Evolutionary conservation across 2,888 invertebrate species (phyloP), one percentile per base, ranked within the genome.

Genomic region (Prostheceraeus crozeri): DNA sequence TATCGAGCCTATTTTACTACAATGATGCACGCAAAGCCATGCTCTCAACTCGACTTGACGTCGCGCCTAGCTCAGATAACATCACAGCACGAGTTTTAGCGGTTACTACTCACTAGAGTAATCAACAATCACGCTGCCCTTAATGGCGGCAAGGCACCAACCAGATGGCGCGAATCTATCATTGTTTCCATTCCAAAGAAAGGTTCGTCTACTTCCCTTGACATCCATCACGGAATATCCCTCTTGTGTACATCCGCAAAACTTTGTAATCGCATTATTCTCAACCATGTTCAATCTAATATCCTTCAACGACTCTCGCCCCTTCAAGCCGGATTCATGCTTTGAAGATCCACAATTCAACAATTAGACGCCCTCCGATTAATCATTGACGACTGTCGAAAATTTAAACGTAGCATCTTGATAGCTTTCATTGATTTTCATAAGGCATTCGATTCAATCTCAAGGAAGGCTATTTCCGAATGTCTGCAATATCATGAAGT

Each of bases 401-500:
- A 35, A 35, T 36, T 25, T 21, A 14, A 55, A 46, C 55, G 52
- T 36, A 4, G 11, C 27, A n/a, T 51, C 30, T 23, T 33, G 10
- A 53, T 53, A 10, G 27, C 31, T 40, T 53, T 53, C 23, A 40
- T 53, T 4, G 30, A 55, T 46, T 52, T 55, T 8, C 55, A 36
- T 36, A 55, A 55, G 52, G 55, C 52, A 36, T 55, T 55, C 21
- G 48, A 55, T 36, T 55, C 21, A 46, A 36, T 55, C 14, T 55
- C 55, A 14, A 53, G 52, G n/a, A n/a, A n/a, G n/a, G n/a, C n/a
- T n/a, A n/a, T n/a, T n/a, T n/a, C n/a, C n/a, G n/a, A n/a, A n/a
- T n/a, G n/a, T n/a, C n/a, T n/a, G n/a, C n/a, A n/a, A n/a, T n/a
- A n/a, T n/a, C n/a, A n/a, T n/a, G n/a, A n/a, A n/a, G n/a, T n/a